Evolutionary conservation across 2,888 invertebrate species (phyloP), one percentile per base, ranked within the genome.

Genomic region (Brachynemurus nebulosus): DNA sequence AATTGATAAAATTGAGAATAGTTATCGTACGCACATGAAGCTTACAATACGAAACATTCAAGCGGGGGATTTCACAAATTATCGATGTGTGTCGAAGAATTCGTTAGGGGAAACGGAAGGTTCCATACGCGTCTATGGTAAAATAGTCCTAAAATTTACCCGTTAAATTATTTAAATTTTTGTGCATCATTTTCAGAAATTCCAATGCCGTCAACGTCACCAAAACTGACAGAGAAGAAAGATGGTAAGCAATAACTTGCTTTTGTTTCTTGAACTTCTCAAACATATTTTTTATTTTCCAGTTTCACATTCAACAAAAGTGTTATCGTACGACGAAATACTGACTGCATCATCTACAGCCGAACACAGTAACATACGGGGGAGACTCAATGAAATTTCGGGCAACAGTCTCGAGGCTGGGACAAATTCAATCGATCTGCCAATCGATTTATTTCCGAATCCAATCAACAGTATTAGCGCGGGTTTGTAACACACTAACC

Each of bases 81-180:
- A 91, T 67, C 74, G 86, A 57, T 92, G 91, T 71, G 86, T 91
- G 65, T 89, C 89, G 55, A 92, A 91, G 68, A 91, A 91, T 68
- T 89, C 89, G 42, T 76, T 91, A 38, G 91, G 91, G 48, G 91
- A 91, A 69, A 91, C 90, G 8, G 90, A 91, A 67, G 90, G 90
- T 55, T 88, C 89, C 54, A 90, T 92, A 63, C 74, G 89, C 62
- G 74, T 91, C 53, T 90, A 90, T 66, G 90, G 90, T 89, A 71
- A 74, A 74, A 64, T 54, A 55, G 55, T n/a, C n/a, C n/a, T n/a
- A n/a, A n/a, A n/a, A n/a, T n/a, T n/a, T n/a, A n/a, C n/a, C n/a
- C n/a, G n/a, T n/a, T n/a, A n/a, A n/a, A n/a, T n/a, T n/a, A n/a
- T n/a, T n/a, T n/a, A n/a, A n/a, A n/a, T n/a, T n/a, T n/a, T n/a